phyloP scores from a whole-genome alignment of 2,888 invertebrate species.

The Drosophila yooni region DNA sequence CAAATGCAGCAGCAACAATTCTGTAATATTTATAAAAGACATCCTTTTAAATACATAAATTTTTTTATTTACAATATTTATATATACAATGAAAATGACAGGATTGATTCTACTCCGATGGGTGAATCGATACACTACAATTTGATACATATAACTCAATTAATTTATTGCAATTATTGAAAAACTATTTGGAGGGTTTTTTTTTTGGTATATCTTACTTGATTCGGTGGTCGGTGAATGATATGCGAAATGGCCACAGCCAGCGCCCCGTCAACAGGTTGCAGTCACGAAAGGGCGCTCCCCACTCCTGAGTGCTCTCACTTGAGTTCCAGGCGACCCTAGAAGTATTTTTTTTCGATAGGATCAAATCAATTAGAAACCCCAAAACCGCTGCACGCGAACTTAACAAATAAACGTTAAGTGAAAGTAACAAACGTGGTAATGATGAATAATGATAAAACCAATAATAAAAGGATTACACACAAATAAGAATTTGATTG shows the following conservation, averaged over 20 bases:
- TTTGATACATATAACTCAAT: neutral
- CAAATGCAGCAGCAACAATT: slow-evolving; percentile 88
- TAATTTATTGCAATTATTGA: neutral
- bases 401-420: slow-evolving; percentile 3
- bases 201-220: slow-evolving; percentile 73
- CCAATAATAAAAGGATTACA: neutral
- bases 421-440: neutral
- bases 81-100: neutral
- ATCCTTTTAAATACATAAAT: neutral
- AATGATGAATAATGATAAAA: neutral
- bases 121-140: neutral
- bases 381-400: slow-evolving; percentile 42
- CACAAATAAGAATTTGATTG: neutral
- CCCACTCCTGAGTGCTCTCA: slow-evolving; percentile 85
- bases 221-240: slow-evolving; percentile 83
- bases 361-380: slow-evolving; percentile 48
- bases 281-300: slow-evolving; percentile 85
- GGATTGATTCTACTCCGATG: neutral
- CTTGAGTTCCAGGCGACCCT: slow-evolving; percentile 84
- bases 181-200: neutral
- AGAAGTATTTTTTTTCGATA: slow-evolving; percentile 28
- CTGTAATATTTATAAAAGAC: slow-evolving; percentile 69
- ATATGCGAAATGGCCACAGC: slow-evolving; percentile 85
- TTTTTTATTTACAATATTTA: neutral
- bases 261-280: slow-evolving; percentile 84